Conservation (phyloP, 1,140 invertebrate species). For the Lordiphosa clarofinis region DNA sequence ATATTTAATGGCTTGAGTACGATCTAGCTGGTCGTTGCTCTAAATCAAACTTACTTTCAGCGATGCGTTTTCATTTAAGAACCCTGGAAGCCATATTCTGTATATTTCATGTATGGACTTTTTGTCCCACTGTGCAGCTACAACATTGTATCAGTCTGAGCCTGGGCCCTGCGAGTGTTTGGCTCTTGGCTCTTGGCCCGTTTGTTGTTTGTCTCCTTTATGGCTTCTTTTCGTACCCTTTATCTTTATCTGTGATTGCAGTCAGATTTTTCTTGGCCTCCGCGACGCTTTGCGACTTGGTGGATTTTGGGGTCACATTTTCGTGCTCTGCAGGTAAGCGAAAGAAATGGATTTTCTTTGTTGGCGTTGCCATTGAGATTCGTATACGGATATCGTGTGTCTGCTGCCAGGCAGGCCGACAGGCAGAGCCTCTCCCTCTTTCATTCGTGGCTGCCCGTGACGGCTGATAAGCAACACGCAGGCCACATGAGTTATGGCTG, state of each 20-base stretch:
- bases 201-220: constrained; percentile 75
- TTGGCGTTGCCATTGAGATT: constrained; percentile 19
- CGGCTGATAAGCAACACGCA: constrained; percentile 50
- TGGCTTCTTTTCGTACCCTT: constrained; percentile 74
- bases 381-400: constrained; percentile 53
- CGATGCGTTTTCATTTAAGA: too few relatives aligned
- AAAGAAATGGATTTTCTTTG: constrained; percentile 38
- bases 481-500: constrained; percentile 38
- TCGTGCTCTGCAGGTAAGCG: constrained; percentile 56
- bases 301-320: constrained; percentile 57
- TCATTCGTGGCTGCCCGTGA: constrained; percentile 9
- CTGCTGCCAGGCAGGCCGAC: constrained; percentile 11
- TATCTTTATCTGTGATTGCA: constrained; percentile 69
- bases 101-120: too few relatives aligned
- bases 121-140: constrained; percentile 18
- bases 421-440: background rate
- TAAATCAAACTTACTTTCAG: too few relatives aligned
- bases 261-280: constrained; percentile 49
- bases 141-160: background rate
- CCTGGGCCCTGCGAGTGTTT: constrained; percentile 31
- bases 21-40: too few relatives aligned
- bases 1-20: too few relatives aligned
- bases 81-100: too few relatives aligned
- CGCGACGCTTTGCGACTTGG: constrained; percentile 8
- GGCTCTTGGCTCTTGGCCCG: constrained; percentile 47